phyloP scores from a whole-genome alignment of 2,888 invertebrate genomes.

The Caenorhabditis plicata region DNA sequence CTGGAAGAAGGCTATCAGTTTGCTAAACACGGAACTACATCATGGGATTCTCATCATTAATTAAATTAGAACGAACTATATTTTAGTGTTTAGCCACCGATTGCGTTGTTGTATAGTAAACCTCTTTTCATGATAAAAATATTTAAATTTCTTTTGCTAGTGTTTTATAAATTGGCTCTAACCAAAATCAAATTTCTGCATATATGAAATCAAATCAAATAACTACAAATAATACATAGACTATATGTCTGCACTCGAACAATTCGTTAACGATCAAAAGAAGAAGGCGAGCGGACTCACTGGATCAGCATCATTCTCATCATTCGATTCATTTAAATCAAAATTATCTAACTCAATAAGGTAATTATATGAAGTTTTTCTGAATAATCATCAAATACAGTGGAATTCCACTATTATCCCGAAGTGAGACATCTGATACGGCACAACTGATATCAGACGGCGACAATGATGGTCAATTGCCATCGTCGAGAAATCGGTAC shows the following conservation, averaged over 20 bases:
- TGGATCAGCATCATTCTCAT: constrained; percentile 41
- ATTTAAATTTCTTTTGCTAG: not conserved
- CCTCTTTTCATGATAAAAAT: not conserved
- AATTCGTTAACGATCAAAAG: constrained; percentile 63
- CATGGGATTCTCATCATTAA: constrained; percentile 56
- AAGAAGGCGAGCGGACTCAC: constrained; percentile 42
- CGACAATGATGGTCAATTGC: constrained; percentile 37
- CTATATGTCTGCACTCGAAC: constrained; percentile 59
- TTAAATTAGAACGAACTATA: not conserved
- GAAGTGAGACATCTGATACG: constrained; percentile 39
- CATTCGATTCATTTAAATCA: constrained; percentile 39
- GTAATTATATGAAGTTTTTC: constrained; percentile 6
- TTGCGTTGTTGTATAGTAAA: not conserved
- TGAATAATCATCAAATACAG: constrained; percentile 6
- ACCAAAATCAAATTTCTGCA: not conserved
- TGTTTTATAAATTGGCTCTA: not conserved
- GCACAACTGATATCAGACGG: constrained; percentile 30
- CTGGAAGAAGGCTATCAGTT: constrained; percentile 58
- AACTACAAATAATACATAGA: not conserved
- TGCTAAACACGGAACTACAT: constrained; percentile 55
- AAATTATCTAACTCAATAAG: constrained; percentile 46
- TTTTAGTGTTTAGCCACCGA: not conserved
- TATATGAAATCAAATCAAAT: not conserved
- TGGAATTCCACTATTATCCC: constrained; percentile 35
- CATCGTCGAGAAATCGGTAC: constrained; percentile 46